These are phyloP conservation scores for Aphaenogaster floridana DNA, from an alignment of 1,140 invertebrate genomes.

Conservation along the genomic window DNA sequence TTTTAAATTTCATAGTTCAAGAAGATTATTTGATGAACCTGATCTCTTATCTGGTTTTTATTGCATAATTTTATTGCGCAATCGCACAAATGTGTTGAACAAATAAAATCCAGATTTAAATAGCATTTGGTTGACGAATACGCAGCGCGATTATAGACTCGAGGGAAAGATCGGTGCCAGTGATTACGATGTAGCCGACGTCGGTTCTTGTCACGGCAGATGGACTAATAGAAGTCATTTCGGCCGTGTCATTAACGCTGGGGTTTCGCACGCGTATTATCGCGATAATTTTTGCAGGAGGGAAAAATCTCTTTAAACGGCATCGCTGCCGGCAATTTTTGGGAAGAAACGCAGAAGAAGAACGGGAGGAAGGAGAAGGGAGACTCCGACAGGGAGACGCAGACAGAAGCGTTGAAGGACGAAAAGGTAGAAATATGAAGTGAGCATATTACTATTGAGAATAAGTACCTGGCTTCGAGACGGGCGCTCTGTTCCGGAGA, in stretches of 20 bases:
- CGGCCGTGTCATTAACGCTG: conserved; percentile 78
- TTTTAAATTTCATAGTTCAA: neutral
- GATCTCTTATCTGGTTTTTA: neutral
- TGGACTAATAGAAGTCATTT: conserved; percentile 85
- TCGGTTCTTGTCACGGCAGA: conserved; percentile 68
- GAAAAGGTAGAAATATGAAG: conserved; percentile 83
- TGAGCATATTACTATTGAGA: conserved; percentile 88
- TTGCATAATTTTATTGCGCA: neutral
- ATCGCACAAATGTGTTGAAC: neutral
- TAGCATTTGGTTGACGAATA: neutral
- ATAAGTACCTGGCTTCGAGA: conserved; percentile 87
- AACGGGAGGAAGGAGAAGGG: conserved; percentile 55
- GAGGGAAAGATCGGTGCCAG: conserved; percentile 48
- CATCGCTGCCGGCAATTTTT: conserved; percentile 77
- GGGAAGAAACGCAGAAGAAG: conserved; percentile 74
- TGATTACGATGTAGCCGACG: conserved; percentile 60
- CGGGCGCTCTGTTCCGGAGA: conserved; percentile 80
- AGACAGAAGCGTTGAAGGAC: conserved; percentile 70
- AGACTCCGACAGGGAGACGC: conserved; percentile 50
- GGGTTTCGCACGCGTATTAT: conserved; percentile 75
- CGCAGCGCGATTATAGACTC: neutral
- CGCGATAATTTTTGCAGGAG: conserved; percentile 77
- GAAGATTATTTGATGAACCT: neutral
- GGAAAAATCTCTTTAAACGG: conserved; percentile 81
- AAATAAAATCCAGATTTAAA: conserved; percentile 19